Conservation (phyloP, 2,113 vertebrate species). For the Heloderma charlesbogerti region DNA sequence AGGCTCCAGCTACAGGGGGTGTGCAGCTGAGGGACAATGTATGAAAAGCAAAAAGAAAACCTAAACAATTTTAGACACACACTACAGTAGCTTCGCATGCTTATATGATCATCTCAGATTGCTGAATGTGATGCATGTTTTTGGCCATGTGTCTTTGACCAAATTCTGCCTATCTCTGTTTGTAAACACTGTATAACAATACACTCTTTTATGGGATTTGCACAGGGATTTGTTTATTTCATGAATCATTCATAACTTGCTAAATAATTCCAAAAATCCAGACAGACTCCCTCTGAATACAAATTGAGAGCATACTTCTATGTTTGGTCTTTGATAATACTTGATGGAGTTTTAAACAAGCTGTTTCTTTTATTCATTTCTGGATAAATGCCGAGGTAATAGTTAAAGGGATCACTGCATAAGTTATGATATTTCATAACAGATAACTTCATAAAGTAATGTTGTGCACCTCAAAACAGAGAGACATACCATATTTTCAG, state of each 20-base stretch:
- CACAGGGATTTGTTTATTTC: conserved; percentile 36
- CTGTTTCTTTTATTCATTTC: conserved; percentile 13
- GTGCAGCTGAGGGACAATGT: conserved; percentile 52
- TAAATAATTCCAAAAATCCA: conserved; percentile 7
- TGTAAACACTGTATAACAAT: accelerated
- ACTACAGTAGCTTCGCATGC: conserved; percentile 53
- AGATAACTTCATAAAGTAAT: neutral
- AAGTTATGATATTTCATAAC: neutral
- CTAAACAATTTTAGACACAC: conserved; percentile 39
- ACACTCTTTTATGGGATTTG: conserved; percentile 8
- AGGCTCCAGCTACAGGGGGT: conserved; percentile 53
- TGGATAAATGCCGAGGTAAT: conserved; percentile 30
- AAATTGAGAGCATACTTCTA: conserved; percentile 8
- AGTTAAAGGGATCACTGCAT: conserved; percentile 20
- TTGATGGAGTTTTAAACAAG: conserved; percentile 39
- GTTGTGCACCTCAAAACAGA: neutral
- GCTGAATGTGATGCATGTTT: conserved; percentile 56
- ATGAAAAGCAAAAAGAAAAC: conserved; percentile 52
- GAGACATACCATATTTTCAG: neutral
- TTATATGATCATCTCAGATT: conserved; percentile 58
- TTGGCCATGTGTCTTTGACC: conserved; percentile 32
- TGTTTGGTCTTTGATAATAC: conserved; percentile 41
- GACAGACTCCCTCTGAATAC: conserved; percentile 18
- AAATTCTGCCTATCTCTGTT: conserved; percentile 25
- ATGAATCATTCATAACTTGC: conserved; percentile 34